These are phyloP conservation scores for Mimas tiliae DNA, from an alignment of 2,888 invertebrate species.

Conservation along the genomic window DNA sequence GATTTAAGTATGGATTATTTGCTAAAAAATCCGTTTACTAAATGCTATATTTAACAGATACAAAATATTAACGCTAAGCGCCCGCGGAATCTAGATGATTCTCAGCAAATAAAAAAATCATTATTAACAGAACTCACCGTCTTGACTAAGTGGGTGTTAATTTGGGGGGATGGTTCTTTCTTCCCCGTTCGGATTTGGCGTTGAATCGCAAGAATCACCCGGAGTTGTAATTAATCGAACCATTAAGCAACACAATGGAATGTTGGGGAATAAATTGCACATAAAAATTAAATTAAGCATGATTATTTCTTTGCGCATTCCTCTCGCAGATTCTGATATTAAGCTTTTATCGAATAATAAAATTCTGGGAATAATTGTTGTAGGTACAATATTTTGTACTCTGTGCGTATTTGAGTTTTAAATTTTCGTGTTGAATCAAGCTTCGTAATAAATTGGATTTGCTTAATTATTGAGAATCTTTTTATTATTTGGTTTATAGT, in stretches of 20 bases:
- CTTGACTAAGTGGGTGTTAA: constrained; percentile 37
- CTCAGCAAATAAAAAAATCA: not conserved
- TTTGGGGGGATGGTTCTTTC: constrained; percentile 34
- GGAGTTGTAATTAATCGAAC: constrained; percentile 43
- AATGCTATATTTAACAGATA: not conserved
- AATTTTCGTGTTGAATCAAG: too few species aligned
- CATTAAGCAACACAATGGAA: constrained; percentile 43
- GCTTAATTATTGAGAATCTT: too few species aligned
- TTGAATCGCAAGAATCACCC: constrained; percentile 39
- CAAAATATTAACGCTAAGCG: not conserved
- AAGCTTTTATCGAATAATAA: not conserved
- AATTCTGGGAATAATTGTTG: not conserved
- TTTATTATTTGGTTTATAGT: too few species aligned
- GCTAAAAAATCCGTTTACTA: too few species aligned
- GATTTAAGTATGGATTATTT: too few species aligned
- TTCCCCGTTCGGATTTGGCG: constrained; percentile 28
- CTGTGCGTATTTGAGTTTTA: not conserved
- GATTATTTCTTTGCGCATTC: constrained; percentile 25
- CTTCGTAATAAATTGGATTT: too few species aligned
- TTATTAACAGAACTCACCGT: constrained; percentile 15
- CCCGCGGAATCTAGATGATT: not conserved
- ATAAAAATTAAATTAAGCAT: constrained; percentile 29
- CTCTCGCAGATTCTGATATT: not conserved
- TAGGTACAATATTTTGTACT: not conserved
- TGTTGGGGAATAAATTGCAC: constrained; percentile 37